These are phyloP conservation scores for Clitarchus hookeri DNA, from an alignment of 2,888 invertebrate genomes.

Conservation along the genomic window DNA sequence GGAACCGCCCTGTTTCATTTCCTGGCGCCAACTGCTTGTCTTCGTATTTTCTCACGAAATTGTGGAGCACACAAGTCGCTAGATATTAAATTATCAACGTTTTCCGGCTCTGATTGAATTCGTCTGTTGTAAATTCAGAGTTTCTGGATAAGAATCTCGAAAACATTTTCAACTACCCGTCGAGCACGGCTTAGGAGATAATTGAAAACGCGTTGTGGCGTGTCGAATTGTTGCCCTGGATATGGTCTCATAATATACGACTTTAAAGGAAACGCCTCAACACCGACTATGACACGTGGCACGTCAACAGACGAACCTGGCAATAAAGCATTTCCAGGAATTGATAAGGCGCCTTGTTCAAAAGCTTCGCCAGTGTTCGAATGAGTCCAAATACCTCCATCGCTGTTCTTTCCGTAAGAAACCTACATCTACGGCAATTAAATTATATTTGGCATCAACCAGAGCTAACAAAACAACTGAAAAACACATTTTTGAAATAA, in stretches of 20 bases:
- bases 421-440: no score
- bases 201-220: not conserved
- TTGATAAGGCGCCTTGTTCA: conserved; percentile 3
- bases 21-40: no score
- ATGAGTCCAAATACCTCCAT: conserved; percentile 17
- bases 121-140: not conserved
- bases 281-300: conserved; percentile 15
- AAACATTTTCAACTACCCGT: not conserved
- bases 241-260: conserved; percentile 22
- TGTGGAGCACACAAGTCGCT: no score
- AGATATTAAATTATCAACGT: no score
- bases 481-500: no score
- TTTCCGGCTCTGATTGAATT: no score
- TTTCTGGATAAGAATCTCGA: not conserved
- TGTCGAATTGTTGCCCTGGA: not conserved
- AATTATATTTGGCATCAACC: no score
- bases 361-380: conserved; percentile 22
- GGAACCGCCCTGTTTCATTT: no score
- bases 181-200: not conserved
- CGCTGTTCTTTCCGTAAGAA: no score
- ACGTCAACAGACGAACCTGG: not conserved
- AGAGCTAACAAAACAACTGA: no score
- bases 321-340: not conserved
- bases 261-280: conserved; percentile 22
- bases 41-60: no score